Evolutionary conservation across 2,888 invertebrate genomes (phyloP).

Genomic region (Callinectes sapidus): DNA sequence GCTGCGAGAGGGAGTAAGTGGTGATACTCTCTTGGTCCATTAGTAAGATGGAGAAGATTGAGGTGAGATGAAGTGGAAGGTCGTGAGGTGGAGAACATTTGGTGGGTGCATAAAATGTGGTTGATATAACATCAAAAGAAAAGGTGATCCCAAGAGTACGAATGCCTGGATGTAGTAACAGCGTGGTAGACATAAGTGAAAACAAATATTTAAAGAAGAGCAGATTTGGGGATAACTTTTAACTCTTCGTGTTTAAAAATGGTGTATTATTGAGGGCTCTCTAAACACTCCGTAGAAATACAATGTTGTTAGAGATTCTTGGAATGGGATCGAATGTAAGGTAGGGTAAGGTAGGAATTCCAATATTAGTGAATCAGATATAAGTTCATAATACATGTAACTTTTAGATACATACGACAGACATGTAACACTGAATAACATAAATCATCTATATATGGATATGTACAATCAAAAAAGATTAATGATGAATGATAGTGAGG

Average conservation of each 20-base stretch:
- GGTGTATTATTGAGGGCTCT: neutral
- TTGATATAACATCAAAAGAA: neutral
- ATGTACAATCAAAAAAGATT: neutral
- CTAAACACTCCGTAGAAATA: neutral
- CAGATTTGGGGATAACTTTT: neutral
- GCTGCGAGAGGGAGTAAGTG: no score
- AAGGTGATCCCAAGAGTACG: neutral
- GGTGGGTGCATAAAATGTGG: neutral
- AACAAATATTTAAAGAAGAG: neutral
- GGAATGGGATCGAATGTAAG: neutral
- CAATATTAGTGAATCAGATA: neutral
- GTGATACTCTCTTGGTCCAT: neutral
- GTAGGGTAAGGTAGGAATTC: neutral
- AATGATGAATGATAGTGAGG: neutral
- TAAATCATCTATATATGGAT: neutral
- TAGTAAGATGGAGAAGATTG: neutral
- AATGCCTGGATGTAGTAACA: neutral
- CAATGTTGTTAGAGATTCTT: neutral
- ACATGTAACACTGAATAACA: neutral
- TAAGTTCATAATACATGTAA: neutral
- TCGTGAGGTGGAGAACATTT: neutral
- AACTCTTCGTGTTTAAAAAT: neutral
- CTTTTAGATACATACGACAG: neutral
- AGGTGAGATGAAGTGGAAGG: neutral
- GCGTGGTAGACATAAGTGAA: neutral